A percentile compares a stretch with the other conserved stretches of the same genome.
Evolutionary conservation across 1,140 invertebrate species (phyloP).

Genomic region (Ridgeia piscesae): DNA sequence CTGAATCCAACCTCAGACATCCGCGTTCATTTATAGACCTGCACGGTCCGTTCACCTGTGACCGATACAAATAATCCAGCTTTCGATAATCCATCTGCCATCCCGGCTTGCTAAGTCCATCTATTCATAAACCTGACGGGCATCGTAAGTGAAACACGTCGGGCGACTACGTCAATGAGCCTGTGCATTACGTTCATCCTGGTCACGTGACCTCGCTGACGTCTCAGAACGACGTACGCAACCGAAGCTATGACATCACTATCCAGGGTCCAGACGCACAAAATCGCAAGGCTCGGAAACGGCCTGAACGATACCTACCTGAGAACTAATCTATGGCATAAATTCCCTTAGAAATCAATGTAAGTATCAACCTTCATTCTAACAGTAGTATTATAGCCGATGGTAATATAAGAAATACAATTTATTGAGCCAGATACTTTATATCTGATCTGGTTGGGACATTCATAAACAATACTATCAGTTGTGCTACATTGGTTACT

Average conservation of each 20-base stretch:
- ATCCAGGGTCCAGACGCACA: neutral
- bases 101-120: neutral
- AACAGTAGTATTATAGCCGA: neutral
- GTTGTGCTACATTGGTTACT: neutral
- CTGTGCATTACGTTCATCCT: neutral
- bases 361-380: neutral
- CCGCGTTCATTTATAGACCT: neutral
- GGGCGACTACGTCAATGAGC: neutral
- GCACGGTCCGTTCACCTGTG: neutral
- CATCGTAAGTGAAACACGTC: neutral
- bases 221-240: neutral
- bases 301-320: neutral
- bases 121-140: neutral
- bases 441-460: neutral
- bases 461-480: neutral
- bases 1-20: neutral
- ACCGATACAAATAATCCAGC: neutral
- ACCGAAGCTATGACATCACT: neutral
- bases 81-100: neutral
- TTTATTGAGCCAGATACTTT: neutral
- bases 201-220: neutral
- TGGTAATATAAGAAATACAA: neutral
- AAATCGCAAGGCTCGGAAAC: neutral
- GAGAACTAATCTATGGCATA: neutral
- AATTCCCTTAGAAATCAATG: neutral